A percentile compares a stretch with the other conserved stretches of the same genome.
These are phyloP conservation scores for Graptemys geographica DNA, from an alignment of 2,797 vertebrate species.

Conservation along the genomic window DNA sequence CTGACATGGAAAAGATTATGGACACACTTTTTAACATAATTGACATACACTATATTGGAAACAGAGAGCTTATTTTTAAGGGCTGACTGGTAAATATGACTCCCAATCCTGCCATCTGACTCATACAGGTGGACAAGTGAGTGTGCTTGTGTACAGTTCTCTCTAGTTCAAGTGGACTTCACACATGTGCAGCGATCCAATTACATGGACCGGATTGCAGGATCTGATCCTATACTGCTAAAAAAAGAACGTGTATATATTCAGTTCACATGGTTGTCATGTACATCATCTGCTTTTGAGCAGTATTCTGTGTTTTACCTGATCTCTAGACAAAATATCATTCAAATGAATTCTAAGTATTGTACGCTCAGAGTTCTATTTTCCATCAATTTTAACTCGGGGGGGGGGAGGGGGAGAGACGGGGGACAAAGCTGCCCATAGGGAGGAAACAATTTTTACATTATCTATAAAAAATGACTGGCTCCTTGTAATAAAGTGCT, in stretches of 20 bases:
- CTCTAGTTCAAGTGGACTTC: neutral
- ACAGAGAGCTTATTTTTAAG: neutral
- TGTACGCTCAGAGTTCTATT: neutral
- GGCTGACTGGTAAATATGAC: neutral
- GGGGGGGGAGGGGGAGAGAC: neutral
- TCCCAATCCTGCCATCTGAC: neutral
- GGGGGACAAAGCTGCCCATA: constrained; percentile 17
- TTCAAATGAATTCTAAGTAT: neutral
- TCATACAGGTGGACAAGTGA: neutral
- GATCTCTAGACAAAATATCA: neutral
- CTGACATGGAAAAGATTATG: neutral
- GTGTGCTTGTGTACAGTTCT: neutral
- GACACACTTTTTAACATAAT: neutral
- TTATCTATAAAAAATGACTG: constrained; percentile 64
- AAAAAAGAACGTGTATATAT: neutral
- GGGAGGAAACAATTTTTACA: constrained; percentile 59
- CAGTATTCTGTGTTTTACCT: neutral
- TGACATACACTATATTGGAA: neutral
- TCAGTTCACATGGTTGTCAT: rapidly evolving
- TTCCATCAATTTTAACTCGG: constrained; percentile 32
- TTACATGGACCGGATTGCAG: neutral
- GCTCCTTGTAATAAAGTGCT: constrained; percentile 68
- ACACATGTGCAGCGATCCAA: neutral
- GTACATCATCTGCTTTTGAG: rapidly evolving
- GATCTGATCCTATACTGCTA: neutral